A percentile compares a stretch with the other conserved stretches of the same genome.
phyloP scores from a whole-genome alignment of 2,113 vertebrate genomes.

The Forbesichthys agassizii region DNA sequence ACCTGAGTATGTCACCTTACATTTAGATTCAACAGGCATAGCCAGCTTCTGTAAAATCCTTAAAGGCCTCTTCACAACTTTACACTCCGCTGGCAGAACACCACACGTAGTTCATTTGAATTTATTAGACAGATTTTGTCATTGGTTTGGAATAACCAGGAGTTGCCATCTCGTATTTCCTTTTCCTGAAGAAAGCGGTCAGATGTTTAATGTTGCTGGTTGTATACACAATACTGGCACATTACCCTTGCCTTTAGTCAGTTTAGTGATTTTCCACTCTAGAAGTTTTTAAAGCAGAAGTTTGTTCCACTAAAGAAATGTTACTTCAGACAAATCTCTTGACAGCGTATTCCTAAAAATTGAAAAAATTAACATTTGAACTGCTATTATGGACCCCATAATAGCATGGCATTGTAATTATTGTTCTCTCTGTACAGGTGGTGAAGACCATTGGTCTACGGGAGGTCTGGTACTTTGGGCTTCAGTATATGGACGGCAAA shows the following conservation, averaged over 20 bases:
- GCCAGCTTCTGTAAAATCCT: conserved; percentile 13
- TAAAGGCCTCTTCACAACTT: conserved; percentile 10
- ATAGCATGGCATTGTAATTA: neutral
- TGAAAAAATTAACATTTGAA: too few relatives aligned
- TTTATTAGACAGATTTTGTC: conserved; percentile 9
- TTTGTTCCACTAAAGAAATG: neutral
- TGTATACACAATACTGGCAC: neutral
- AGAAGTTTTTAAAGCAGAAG: neutral
- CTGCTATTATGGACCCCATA: too few relatives aligned
- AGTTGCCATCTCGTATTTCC: neutral
- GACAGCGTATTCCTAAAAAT: too few relatives aligned
- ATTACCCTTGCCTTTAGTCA: neutral
- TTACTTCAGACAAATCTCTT: too few relatives aligned
- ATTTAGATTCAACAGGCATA: conserved; percentile 1
- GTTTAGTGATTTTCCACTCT: neutral
- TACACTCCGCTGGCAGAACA: neutral
- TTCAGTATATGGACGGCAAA: conserved; percentile 91
- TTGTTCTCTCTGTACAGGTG: conserved; percentile 77
- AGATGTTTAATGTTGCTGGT: neutral
- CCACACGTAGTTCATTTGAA: conserved; percentile 9
- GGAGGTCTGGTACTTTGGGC: conserved; percentile 97
- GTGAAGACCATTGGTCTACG: conserved; percentile 94
- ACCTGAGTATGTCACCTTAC: conserved; percentile 44
- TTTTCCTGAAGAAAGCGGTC: conserved; percentile 1
- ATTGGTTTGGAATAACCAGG: neutral